Base-by-base conservation (phyloP, 2,888 invertebrate species). In the Hypsopygia costalis region DNA sequence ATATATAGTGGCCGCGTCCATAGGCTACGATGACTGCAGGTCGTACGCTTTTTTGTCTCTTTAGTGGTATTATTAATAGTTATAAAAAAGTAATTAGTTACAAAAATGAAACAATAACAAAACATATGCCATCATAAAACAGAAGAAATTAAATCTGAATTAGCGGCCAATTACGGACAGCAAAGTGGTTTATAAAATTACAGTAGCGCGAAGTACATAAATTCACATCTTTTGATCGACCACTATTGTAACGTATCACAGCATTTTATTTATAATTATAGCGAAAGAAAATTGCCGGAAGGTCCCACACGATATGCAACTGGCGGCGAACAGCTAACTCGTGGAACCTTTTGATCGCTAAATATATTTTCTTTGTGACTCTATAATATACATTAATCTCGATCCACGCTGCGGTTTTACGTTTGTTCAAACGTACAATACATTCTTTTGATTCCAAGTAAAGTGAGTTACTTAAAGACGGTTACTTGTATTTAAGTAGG, bases 241-340 rank as follows among this genome's bases (percentile, higher is more conserved):
- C 33, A 53, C 51, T 59, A 59, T 57, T 61, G 55, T 49, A 47
- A 49, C 51, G 58, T 73, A 70, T 76, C 69, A 68, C 53, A 55
- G 63, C 53, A 51, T 63, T 64, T 69, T 67, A 55, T 52, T 62
- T 63, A 62, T 78, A 78, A 81, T 81, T 78, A 68, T 58, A 69
- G 69, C 54, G 61, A 62, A 63, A 58, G 52, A 53, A 61, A 63
- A 69, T 67, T 55, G 57, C 63, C 65, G 62, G 64, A 61, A 62
- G 65, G 66, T 57, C 60, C 49, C 53, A 51, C 64, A 3, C 68
- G 68, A 62, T 69, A 61, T 58, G 63, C 76, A 69, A 68, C 71
- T 69, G 72, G 49, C 69, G 61, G 55, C 51, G 46, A 39, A 39
- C 39, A 46, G 34, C 47, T 45, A 48, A 54, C 60, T 58, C 65